phyloP scores from a whole-genome alignment of 2,113 vertebrate genomes.

The Bufo bufo region DNA sequence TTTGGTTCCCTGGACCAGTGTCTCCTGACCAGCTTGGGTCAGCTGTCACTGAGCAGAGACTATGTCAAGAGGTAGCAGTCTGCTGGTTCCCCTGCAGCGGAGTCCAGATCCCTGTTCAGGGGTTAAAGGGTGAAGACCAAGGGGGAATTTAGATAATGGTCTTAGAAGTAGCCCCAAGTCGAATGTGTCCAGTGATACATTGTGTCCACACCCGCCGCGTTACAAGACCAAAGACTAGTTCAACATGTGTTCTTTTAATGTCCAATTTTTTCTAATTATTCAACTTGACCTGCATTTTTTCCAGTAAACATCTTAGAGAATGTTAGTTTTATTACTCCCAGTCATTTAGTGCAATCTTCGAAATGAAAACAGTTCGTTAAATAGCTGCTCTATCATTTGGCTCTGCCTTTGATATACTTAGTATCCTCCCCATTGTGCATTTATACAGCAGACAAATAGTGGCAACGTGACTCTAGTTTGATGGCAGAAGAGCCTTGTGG shows the following conservation, averaged over 20 bases:
- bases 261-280: neutral
- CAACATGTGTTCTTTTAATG: neutral
- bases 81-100: too few species aligned
- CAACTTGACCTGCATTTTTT: neutral
- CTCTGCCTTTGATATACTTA: slow-evolving; percentile 1
- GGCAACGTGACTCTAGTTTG: slow-evolving; percentile 5
- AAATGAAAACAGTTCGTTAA: slow-evolving; percentile 20
- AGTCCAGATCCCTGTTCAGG: too few species aligned
- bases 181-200: too few species aligned
- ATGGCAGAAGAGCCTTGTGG: slow-evolving; percentile 16
- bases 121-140: too few species aligned
- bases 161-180: too few species aligned
- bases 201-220: too few species aligned
- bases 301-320: neutral
- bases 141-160: too few species aligned
- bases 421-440: slow-evolving; percentile 20
- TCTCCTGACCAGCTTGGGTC: too few species aligned
- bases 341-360: slow-evolving; percentile 19
- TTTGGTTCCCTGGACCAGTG: too few species aligned
- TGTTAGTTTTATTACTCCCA: slow-evolving; percentile 15
- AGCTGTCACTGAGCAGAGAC: too few species aligned
- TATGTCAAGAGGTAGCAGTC: too few species aligned
- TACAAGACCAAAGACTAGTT: neutral
- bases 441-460: slow-evolving; percentile 27
- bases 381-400: slow-evolving; percentile 13